phyloP scores from a whole-genome alignment of 2,888 invertebrate genomes.

The Ennomos fuscantarius region DNA sequence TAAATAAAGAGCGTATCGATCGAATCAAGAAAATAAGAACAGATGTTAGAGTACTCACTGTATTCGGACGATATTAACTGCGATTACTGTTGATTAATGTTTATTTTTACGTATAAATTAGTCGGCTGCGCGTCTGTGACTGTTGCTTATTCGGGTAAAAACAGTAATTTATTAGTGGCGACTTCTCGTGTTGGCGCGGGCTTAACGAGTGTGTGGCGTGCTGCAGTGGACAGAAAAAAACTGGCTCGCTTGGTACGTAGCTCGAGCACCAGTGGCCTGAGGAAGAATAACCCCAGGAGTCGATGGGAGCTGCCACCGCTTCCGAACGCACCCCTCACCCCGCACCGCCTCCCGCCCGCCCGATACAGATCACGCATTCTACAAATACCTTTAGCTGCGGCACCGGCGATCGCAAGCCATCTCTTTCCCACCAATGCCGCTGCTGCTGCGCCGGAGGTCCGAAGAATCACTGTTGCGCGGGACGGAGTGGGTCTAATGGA shows the following conservation, averaged over 20 bases:
- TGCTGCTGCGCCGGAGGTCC: conserved; percentile 67
- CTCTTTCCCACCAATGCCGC: conserved; percentile 75
- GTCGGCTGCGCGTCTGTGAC: conserved; percentile 83
- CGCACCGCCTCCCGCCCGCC: conserved; percentile 72
- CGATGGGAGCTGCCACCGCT: conserved; percentile 84
- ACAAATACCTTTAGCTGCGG: conserved; percentile 82
- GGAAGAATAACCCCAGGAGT: conserved; percentile 86
- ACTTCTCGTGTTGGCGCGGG: conserved; percentile 87
- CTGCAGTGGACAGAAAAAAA: conserved; percentile 87
- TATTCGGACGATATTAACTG: conserved; percentile 77
- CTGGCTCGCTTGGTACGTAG: conserved; percentile 84
- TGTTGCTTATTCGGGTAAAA: conserved; percentile 82
- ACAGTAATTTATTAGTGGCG: conserved; percentile 86
- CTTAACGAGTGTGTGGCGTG: conserved; percentile 86
- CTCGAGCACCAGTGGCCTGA: conserved; percentile 85
- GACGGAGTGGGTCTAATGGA: conserved; percentile 78
- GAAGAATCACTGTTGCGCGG: conserved; percentile 64
- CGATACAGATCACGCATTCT: conserved; percentile 86
- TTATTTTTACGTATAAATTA: conserved; percentile 83
- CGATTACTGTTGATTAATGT: conserved; percentile 80
- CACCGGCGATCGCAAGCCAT: conserved; percentile 72
- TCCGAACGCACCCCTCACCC: conserved; percentile 81
- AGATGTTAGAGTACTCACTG: conserved; percentile 78
- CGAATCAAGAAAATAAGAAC: conserved; percentile 63
- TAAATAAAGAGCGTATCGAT: conserved; percentile 62